Percentiles rank a stretch among this genome's conserved stretches.
Conservation (phyloP, 1,140 invertebrate species). For the Habropoda laboriosa region DNA sequence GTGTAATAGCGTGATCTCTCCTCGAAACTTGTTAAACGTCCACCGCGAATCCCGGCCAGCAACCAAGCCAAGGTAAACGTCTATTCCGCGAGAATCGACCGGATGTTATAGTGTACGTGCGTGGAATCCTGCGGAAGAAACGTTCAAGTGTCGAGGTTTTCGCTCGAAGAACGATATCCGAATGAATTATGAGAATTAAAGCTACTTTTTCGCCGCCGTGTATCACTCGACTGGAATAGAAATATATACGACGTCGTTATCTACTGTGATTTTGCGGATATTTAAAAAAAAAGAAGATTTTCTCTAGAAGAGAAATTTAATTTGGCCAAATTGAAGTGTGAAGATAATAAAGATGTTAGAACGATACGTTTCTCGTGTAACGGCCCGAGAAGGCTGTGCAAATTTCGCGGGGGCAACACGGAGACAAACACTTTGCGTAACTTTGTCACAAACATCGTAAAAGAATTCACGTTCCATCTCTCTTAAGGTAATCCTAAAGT, state of each 20-base stretch:
- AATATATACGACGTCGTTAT: neutral
- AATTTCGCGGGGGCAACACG: neutral
- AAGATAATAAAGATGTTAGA: too few relatives aligned
- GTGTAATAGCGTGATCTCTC: neutral
- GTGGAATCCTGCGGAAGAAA: slow-evolving; percentile 28
- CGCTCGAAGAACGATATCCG: slow-evolving; percentile 42
- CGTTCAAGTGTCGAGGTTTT: slow-evolving; percentile 23
- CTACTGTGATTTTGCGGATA: too few relatives aligned
- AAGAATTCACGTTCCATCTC: neutral
- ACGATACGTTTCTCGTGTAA: neutral
- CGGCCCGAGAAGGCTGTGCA: neutral
- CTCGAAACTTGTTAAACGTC: slow-evolving; percentile 30
- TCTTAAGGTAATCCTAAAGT: neutral
- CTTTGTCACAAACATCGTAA: neutral
- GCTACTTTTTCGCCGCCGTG: neutral
- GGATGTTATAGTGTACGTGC: slow-evolving; percentile 48
- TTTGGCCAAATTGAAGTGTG: too few relatives aligned
- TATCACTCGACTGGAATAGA: neutral
- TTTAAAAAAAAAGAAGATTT: too few relatives aligned
- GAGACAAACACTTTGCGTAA: neutral
- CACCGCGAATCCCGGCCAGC: neutral
- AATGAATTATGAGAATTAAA: neutral
- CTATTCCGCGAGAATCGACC: slow-evolving; percentile 15
- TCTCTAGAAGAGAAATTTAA: too few relatives aligned
- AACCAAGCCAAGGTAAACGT: slow-evolving; percentile 43